Evolutionary conservation across 1,140 invertebrate genomes (phyloP).

Genomic region (Nilaparvata lugens): DNA sequence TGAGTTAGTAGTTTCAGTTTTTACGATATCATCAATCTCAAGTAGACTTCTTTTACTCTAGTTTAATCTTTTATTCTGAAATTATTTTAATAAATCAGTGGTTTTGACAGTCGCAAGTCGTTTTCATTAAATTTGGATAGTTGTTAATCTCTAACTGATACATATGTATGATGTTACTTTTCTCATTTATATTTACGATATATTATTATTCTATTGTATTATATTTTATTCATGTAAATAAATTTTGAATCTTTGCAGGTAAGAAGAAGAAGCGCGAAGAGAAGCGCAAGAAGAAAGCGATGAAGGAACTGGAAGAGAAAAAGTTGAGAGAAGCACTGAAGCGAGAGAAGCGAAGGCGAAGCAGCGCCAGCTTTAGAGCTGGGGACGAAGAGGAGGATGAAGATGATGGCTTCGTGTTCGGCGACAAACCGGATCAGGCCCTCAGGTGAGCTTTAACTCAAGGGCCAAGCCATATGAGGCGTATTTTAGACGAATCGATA

Average conservation of each 20-base stretch:
- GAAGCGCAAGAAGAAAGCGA: slow-evolving; percentile 40
- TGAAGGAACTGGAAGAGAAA: slow-evolving; percentile 33
- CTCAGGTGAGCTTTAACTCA: too few species aligned
- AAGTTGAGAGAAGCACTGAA: slow-evolving; percentile 18
- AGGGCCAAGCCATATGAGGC: too few species aligned
- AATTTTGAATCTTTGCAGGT: slow-evolving; percentile 28
- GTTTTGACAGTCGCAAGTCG: too few species aligned
- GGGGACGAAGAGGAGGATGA: slow-evolving; percentile 20
- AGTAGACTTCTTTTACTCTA: too few species aligned
- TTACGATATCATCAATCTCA: too few species aligned
- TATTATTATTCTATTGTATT: background rate
- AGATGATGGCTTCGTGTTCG: slow-evolving; percentile 26
- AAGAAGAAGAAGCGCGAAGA: slow-evolving; percentile 53
- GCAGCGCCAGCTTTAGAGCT: slow-evolving; percentile 14
- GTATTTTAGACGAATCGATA: too few species aligned
- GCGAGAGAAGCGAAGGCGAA: slow-evolving; percentile 15
- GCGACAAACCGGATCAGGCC: slow-evolving; percentile 12
- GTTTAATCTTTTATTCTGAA: too few species aligned
- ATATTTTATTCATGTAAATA: slow-evolving; percentile 7
- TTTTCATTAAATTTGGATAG: too few species aligned
- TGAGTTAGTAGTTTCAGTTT: too few species aligned
- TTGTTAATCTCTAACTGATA: too few species aligned
- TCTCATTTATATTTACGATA: background rate
- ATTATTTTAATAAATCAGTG: too few species aligned
- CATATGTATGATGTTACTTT: background rate